Percentiles rank a stretch among this genome's conserved stretches.
Conservation (phyloP, 1,140 invertebrate genomes). For the Bombus waltoni region DNA sequence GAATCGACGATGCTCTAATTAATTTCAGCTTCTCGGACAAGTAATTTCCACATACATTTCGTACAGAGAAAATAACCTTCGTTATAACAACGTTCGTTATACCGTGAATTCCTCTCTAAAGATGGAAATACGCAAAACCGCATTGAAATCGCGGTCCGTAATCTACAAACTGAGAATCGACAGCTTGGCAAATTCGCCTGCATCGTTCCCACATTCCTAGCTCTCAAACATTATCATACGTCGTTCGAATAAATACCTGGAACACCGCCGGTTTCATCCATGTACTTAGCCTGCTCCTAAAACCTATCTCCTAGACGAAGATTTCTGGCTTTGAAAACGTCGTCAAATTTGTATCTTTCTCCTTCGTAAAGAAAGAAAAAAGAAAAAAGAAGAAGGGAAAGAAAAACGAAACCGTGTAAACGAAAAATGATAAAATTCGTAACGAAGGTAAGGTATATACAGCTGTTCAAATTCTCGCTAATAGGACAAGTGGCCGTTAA, state of each 20-base stretch:
- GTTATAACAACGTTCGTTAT: neutral
- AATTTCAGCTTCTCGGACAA: neutral
- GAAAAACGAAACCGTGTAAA: neutral
- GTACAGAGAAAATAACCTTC: neutral
- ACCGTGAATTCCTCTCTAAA: neutral
- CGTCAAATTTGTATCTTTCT: neutral
- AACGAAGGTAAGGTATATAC: neutral
- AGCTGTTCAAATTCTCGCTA: neutral
- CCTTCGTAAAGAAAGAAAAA: neutral
- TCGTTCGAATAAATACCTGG: neutral
- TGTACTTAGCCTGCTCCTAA: neutral
- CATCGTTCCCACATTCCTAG: neutral
- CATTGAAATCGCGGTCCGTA: neutral
- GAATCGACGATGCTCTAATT: neutral
- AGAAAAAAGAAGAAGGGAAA: rapidly evolving
- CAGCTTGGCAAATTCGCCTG: neutral
- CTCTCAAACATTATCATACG: neutral
- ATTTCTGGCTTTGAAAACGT: neutral
- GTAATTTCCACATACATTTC: neutral
- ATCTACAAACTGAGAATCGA: conserved; percentile 5
- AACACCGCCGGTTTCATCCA: neutral
- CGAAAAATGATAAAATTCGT: neutral
- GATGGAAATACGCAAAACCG: neutral
- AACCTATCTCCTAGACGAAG: neutral
- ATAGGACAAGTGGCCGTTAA: neutral